Evolutionary conservation across 2,888 invertebrate genomes (phyloP).

Genomic region (Arrhopalites spinosus): DNA sequence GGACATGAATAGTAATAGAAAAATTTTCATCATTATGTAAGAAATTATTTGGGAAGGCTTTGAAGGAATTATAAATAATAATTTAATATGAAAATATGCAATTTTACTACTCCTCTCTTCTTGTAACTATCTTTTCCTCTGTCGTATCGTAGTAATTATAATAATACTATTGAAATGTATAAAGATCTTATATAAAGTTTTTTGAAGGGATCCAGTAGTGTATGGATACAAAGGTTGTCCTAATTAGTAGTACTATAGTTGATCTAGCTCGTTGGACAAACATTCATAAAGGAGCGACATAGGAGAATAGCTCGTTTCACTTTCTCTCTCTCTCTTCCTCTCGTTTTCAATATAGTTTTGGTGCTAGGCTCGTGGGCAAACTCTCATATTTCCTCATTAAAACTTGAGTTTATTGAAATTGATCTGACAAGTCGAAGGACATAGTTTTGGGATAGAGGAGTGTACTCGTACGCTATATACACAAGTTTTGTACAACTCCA

Average conservation of each 20-base stretch:
- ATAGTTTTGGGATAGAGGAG: background rate
- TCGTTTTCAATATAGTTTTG: too few relatives aligned
- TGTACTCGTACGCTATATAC: background rate
- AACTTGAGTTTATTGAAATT: constrained; percentile 38
- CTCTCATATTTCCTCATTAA: constrained; percentile 45
- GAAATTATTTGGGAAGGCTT: background rate
- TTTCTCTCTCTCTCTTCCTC: constrained; percentile 26
- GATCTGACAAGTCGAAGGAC: constrained; percentile 35
- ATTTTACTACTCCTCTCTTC: background rate
- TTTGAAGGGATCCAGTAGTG: background rate
- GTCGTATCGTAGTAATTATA: background rate
- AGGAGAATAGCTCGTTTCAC: constrained; percentile 10
- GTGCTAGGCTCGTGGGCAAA: background rate
- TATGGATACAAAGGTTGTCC: constrained; percentile 24
- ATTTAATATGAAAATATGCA: too few relatives aligned
- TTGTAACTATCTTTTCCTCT: background rate
- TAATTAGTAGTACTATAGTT: constrained; percentile 32
- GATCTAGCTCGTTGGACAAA: constrained; percentile 27
- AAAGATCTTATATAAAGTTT: constrained; percentile 3
- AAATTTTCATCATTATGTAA: background rate
- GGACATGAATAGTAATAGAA: background rate
- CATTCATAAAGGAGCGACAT: constrained; percentile 10
- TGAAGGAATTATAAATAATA: too few relatives aligned
- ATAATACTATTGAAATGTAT: background rate
- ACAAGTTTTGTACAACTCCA: background rate